Base-by-base conservation (phyloP, 2,113 vertebrate genomes). In the Anhinga anhinga region DNA sequence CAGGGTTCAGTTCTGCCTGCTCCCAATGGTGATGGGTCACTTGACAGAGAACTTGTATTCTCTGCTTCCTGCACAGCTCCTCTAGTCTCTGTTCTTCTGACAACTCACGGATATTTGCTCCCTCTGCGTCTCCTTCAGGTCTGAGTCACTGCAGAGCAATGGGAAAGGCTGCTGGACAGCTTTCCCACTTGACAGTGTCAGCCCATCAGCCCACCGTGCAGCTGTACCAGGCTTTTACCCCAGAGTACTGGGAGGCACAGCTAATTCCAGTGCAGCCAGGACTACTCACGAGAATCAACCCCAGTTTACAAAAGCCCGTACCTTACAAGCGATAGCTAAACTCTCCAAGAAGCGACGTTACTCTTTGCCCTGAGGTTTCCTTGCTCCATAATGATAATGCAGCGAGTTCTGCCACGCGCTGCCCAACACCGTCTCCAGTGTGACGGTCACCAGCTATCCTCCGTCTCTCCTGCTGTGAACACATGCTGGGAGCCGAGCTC, bases 381-480 rank as follows among this genome's bases (percentile, higher is more conserved):
- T 17, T 5, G 11, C 52, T 50, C 19, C 13, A 0, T 11, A 8
- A 1, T 0, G 26, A 4, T 8, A 25, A 26, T 0, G 52, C 27
- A 7, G 40, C 3, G 10, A 23, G 61, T 20, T 32, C 73, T 80
- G 72, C 70, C 30, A 0, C 38, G 5, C 9, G 3, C 50, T 27
- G 40, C 82, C 69, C 7, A 0, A 1, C 18, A 2, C 26, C 59
- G n/a, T 42, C 58, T 10, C n/a, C 34, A 0, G 1, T 6, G 49
- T 16, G 91, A 40, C 11, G 6, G 27, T 44, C 38, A 5, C 86
- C 84, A 29, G 44, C 74, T 49, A 1, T 85, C 84, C 87, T 55
- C 72, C 1, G 0, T 52, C 69, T n/a, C 65, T 38, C 52, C 67
- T 20, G 72, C 56, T 5, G 34, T 5, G 73, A 67, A 5, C 82